Evolutionary conservation across 2,888 invertebrate genomes (phyloP).

Genomic region (Melipona beecheii): DNA sequence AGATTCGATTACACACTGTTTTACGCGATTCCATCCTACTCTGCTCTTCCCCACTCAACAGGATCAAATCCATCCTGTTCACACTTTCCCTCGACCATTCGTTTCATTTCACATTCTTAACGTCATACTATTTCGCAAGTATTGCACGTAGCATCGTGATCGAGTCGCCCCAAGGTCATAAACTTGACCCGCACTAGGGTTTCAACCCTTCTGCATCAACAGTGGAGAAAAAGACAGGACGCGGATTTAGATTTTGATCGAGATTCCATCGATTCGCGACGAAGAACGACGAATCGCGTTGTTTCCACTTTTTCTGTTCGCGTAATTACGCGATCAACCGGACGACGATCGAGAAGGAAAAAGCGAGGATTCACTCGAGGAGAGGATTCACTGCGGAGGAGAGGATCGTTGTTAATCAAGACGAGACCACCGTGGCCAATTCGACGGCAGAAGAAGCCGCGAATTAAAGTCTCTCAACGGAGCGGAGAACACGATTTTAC

Average conservation of each 20-base stretch:
- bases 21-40: no score
- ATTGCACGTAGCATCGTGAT: no score
- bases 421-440: conserved; percentile 65
- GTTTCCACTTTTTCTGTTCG: neutral
- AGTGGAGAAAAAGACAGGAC: neutral
- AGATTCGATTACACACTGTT: no score
- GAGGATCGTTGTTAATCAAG: conserved; percentile 72
- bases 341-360: conserved; percentile 11
- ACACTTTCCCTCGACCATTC: no score
- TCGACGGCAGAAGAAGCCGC: conserved; percentile 57
- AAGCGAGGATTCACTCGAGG: conserved; percentile 38
- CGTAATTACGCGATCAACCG: conserved; percentile 17
- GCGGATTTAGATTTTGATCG: neutral
- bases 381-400: conserved; percentile 67
- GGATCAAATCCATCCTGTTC: no score
- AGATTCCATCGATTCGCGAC: neutral
- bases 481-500: conserved; percentile 68
- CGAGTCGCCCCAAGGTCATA: no score
- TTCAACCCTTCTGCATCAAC: no score
- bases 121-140: no score
- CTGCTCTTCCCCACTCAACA: no score
- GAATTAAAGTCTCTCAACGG: conserved; percentile 68
- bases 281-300: neutral
- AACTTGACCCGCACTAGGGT: no score
- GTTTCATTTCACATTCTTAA: no score